Evolutionary conservation across 2,113 vertebrate species (phyloP), one percentile per base, ranked within the genome.

Genomic region (Poecile atricapillus): DNA sequence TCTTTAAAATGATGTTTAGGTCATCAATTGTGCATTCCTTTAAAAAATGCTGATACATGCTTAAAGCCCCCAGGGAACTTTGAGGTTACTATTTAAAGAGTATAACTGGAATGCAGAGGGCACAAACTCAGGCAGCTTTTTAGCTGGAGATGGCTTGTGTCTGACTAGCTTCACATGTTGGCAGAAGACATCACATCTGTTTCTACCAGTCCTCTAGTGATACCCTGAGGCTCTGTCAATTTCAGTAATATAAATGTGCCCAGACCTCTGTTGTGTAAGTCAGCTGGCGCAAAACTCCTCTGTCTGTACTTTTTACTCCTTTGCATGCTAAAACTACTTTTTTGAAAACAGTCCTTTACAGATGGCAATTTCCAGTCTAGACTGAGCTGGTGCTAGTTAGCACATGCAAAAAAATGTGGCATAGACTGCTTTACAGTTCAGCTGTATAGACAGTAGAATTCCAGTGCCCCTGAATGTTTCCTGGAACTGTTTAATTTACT

Each of bases 401-500:
- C 39, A 67, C 44, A 63, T 18, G 53, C 23, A 50, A 84, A 91
- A 93, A 92, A 88, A 75, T 50, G 56, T 85, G 52, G 55, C 70
- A 75, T 33, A 90, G 88, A 25, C 56, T 85, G 65, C 78, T 85
- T 82, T 87, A 82, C 74, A 79, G 60, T 90, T 93, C 67, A 93
- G 67, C 75, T 93, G 56, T 76, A 71, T 43, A 85, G 88, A 75
- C 82, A 87, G 82, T 93, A 92, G 85, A 90, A 81, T 83, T 93
- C 70, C 88, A 91, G 67, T 93, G 74, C 75, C 82, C 58, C 39
- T 55, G 28, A 90, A 71, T 15, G 25, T 95, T 94, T 97, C 95
- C 90, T 93, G 92, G 92, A 97, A 97, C 93, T 87, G 56, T 96
- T 96, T 96, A 94, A 93, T 97, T 97, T 95, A 91, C 92, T 95